phyloP scores from a whole-genome alignment of 2,888 invertebrate species.

The Drosophila gaucha region DNA sequence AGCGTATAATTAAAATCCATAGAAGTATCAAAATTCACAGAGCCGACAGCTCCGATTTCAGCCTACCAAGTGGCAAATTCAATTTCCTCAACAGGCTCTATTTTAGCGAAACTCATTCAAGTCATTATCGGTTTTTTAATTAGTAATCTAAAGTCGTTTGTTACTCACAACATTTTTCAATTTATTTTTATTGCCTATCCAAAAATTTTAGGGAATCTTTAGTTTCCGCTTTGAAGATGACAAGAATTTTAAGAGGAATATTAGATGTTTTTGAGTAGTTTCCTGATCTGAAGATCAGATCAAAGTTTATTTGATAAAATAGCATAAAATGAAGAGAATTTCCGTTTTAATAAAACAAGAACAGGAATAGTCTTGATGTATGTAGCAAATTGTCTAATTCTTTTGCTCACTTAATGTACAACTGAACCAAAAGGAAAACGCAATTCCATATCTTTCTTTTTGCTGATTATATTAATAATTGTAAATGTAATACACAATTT shows the following conservation, averaged over 20 bases:
- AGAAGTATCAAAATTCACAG: constrained; percentile 30
- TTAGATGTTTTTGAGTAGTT: not conserved
- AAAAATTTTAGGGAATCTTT: not conserved
- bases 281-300: too few relatives aligned
- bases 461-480: not conserved
- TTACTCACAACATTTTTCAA: not conserved
- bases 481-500: constrained; percentile 5
- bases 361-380: not conserved
- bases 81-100: constrained; percentile 34
- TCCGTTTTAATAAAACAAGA: not conserved
- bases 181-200: not conserved
- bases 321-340: not conserved
- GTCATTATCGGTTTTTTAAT: not conserved
- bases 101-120: constrained; percentile 13
- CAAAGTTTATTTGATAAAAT: not conserved
- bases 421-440: constrained; percentile 14
- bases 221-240: constrained; percentile 8
- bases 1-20: constrained; percentile 37
- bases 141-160: constrained; percentile 4
- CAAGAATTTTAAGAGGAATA: not conserved
- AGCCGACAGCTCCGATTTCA: not conserved
- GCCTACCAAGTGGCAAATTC: constrained; percentile 34
- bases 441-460: not conserved
- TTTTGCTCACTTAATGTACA: constrained; percentile 29
- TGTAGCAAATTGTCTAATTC: not conserved